Base-by-base conservation (phyloP, 2,888 invertebrate genomes). In the Pheosia tremula region DNA sequence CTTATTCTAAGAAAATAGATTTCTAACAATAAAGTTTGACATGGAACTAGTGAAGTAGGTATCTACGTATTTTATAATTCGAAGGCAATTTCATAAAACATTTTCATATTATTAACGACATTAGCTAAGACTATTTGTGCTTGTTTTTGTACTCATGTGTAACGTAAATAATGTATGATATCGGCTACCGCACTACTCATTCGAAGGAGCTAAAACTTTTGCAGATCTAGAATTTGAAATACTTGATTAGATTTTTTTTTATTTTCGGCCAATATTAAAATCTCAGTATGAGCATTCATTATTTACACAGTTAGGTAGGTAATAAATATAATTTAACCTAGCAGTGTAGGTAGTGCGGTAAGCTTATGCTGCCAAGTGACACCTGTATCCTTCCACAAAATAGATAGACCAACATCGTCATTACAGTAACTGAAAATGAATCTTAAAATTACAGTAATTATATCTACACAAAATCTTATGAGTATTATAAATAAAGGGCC, bases 401-500 rank as follows among this genome's bases (percentile, higher is more conserved):
- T 78, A 73, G 70, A 59, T 69, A 71, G 68, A 78, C 72, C 75
- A 71, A 80, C 73, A 74, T 69, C 66, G 63, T 76, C 82, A 85
- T 85, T 83, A 86, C 85, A 85, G 80, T 80, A 55, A 82, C 78
- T 77, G 78, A 83, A 83, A 83, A 81, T 78, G 77, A 78, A 78
- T 70, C 83, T 84, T 86, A 88, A 66, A 71, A 53, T 54, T 68
- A 66, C 67, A 71, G 60, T 78, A 83, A 81, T 78, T 85, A 85
- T 82, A 85, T 81, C 84, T 91, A 89, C 79, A 88, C 83, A 87
- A 86, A 89, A 89, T 89, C 92, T 90, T 93, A 92, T 92, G 93
- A 93, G 93, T 93, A 93, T 93, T 93, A 92, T 93, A 92, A 93
- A 93, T 92, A 88, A 89, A 81, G 84, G 84, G 86, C 85, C 61